Percentiles rank a stretch among this genome's conserved stretches.
Conservation (phyloP, 2,113 vertebrate genomes). For the Aphyosemion australe region DNA sequence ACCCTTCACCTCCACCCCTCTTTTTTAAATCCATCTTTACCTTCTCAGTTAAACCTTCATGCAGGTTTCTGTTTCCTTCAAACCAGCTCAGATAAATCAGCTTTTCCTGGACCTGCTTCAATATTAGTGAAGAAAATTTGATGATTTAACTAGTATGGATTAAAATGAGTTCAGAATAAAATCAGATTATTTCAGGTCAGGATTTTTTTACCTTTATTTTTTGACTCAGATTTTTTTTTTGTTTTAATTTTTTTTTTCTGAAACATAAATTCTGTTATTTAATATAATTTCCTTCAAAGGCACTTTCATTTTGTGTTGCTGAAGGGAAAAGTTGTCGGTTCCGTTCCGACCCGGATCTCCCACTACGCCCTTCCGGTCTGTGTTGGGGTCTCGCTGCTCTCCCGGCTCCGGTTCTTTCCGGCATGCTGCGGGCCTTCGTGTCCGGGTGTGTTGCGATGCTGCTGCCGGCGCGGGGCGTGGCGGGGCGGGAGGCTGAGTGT, state of each 20-base stretch:
- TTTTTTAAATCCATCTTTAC: neutral
- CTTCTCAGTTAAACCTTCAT: conserved; percentile 27
- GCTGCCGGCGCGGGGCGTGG: conserved; percentile 69
- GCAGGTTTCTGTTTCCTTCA: conserved; percentile 7
- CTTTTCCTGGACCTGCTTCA: no score
- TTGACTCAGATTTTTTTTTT: no score
- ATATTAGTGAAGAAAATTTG: no score
- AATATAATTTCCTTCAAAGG: no score
- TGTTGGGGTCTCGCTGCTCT: conserved; percentile 56
- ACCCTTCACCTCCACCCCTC: neutral
- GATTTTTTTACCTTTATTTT: no score
- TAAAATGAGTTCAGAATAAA: no score
- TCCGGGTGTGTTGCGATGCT: conserved; percentile 73
- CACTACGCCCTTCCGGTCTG: conserved; percentile 50
- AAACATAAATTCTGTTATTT: no score
- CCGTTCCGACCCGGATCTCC: conserved; percentile 34
- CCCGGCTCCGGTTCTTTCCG: conserved; percentile 55
- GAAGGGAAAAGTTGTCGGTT: no score
- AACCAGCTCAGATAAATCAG: neutral
- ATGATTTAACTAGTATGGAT: no score
- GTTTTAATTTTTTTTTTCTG: no score
- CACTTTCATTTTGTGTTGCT: no score
- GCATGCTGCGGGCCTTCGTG: conserved; percentile 57
- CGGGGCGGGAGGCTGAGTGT: conserved; percentile 76
- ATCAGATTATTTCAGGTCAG: no score